Evolutionary conservation across 1,140 invertebrate species (phyloP), one percentile per base, ranked within the genome.

Genomic region (Pararge aegeria): DNA sequence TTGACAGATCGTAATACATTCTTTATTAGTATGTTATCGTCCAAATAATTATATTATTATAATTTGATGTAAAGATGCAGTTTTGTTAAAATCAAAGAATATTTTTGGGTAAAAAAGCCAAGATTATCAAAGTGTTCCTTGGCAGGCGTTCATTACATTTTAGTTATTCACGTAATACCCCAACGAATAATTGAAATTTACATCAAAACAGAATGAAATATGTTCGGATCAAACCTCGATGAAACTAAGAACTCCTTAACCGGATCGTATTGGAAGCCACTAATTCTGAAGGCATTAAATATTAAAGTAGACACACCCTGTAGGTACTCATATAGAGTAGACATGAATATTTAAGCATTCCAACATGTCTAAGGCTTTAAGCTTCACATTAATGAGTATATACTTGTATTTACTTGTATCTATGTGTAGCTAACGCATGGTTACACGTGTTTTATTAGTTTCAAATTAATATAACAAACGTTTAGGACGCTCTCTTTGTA

Each of bases 341-440:
- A 64, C 70, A 69, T 69, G 70, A 68, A 72, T 72, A 69, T 69
- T 72, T 66, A 72, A 69, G 70, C 57, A 68, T 60, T 60, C 50
- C 57, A 48, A 72, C 70, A 69, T 60, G 57, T 72, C 66, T 72
- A 69, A 72, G 69, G 69, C 60, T 72, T 72, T 72, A 72, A 65
- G 66, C 66, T 64, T 58, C 59, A 66, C 65, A 63, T 66, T 68
- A 72, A 72, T 72, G 66, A 72, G 63, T 63, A 13, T 53, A 27
- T n/a, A 4, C 21, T 10, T 21, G 15, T 15, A n/a, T 46, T 10
- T 46, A 21, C 10, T 2, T 18, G 37, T 40, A 16, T 34, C 30
- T 42, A 38, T 38, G 13, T 42, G 16, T 42, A 16, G 1, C 13
- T 42, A 16, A 42, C 38, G 40, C 55, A 10, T 57, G 46, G 38